Base-by-base conservation (phyloP, 2,888 invertebrate genomes). In the Malthinus flaveolus region DNA sequence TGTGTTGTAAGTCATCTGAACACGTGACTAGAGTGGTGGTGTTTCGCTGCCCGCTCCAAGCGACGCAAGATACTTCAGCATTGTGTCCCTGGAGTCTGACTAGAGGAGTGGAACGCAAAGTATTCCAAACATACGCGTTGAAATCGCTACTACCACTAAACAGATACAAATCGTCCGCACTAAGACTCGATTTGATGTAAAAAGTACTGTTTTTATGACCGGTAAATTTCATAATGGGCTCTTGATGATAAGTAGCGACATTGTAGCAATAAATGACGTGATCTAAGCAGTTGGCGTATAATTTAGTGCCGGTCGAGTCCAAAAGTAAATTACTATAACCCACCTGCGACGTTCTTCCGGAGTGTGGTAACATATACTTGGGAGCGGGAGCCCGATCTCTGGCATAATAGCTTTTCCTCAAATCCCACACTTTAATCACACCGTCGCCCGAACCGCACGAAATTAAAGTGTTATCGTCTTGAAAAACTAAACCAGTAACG, bases 401-500 rank as follows among this genome's bases (percentile, higher is more conserved):
- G 3, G 81, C 81, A 8, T 83, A 84, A 74, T 94, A 94, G 71
- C 87, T 91, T 73, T 92, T 91, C 32, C 95, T 81, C 31, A 94
- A 75, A 77, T 96, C 95, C 93, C 93, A 94, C 1, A 72, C 61
- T 79, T 94, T 94, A 53, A 95, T 89, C 62, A 87, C 80, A 0
- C 94, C 93, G 78, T 95, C 95, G 39, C 90, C 90, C 54, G 93
- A 91, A 1, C 93, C 93, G 72, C 93, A 90, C 0, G 95, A 93
- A 42, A 94, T 83, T 1, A 96, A 80, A 3, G 89, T 89, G 63
- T 84, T 78, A 58, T 89, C 87, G 76, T 93, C 88, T 78, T 91
- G 92, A 78, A 93, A 95, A 1, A 86, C 87, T 10, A 95, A 82
- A 6, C 91, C 89, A 0, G 95, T 95, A 49, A 95, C 90, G 74